phyloP scores from a whole-genome alignment of 2,797 vertebrate species.

The Chaetophractus vellerosus region DNA sequence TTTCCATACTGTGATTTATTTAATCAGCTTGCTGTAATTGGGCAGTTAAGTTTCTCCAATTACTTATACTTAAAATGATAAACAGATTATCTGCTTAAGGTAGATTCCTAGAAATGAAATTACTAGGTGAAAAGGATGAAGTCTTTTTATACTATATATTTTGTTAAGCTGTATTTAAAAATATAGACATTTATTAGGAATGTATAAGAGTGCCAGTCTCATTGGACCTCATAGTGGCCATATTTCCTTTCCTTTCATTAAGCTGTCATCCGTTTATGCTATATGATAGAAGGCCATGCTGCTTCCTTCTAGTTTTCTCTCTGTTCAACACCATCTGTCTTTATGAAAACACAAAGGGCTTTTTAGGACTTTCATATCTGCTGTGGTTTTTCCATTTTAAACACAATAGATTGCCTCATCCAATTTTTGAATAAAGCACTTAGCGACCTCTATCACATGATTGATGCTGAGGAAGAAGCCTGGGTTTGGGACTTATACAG shows the following conservation, averaged over 20 bases:
- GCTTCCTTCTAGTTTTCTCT: neutral
- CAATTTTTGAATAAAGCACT: neutral
- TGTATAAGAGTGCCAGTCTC: neutral
- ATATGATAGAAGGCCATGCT: neutral
- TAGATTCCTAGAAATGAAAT: slow-evolving; percentile 3
- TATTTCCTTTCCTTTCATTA: slow-evolving; percentile 21
- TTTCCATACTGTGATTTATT: slow-evolving; percentile 25
- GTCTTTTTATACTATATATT: neutral
- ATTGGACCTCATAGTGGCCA: neutral
- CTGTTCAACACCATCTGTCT: neutral
- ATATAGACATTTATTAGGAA: neutral
- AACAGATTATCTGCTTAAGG: neutral
- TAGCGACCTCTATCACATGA: neutral
- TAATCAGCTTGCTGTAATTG: neutral
- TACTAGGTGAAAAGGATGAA: neutral
- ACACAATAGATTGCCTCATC: neutral
- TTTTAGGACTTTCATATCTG: neutral
- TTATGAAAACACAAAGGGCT: neutral
- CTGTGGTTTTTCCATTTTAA: neutral
- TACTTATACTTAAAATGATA: neutral
- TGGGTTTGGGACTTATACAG: neutral
- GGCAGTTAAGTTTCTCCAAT: neutral
- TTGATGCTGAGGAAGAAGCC: neutral
- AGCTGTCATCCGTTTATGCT: neutral
- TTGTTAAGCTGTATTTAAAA: slow-evolving; percentile 20